Base-by-base conservation (phyloP, 2,888 invertebrate species). In the Diloba caeruleocephala region DNA sequence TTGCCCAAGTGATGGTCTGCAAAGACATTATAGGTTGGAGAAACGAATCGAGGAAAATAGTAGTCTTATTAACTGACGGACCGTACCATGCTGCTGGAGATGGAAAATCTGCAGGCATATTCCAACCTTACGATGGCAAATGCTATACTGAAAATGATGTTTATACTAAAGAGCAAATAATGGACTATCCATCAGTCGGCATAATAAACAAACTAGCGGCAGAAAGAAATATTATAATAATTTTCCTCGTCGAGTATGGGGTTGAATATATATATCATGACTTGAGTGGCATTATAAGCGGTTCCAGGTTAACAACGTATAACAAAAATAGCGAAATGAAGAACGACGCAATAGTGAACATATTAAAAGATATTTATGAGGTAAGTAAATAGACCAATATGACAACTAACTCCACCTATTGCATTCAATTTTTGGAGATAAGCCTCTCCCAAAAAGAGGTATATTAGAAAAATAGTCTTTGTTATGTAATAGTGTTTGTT, bases 181-280 rank as follows among this genome's bases (percentile, higher is more conserved):
- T 95, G 89, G 98, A 98, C 84, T 98, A 98, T 82, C 98, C 98
- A 0, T 97, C 97, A 0, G 94, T 97, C 31, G 95, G 96, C 23
- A 94, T 95, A 73, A 94, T 96, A 21, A 95, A 95, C 66, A 91
- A 92, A 72, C 62, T 90, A 23, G 87, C 84, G 13, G 49, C 67
- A 6, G 71, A 83, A 9, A 70, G 78, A 3, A 79, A 83, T 23
- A 74, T 85, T 1, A 77, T 75, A 8, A 66, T 85, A 1, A 68
- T 90, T 8, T 89, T 90, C 62, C 72, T 78, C 1, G 77, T 84
- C 5, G 32, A 74, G 0, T 0, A 25, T 0, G 4, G 32, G 0
- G 21, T 54, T 6, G 8, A 38, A 13, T 5, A 29, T 2, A n/a
- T 54, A 10, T 90, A 90, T 45, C 14, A 50, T 1, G 42, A 29